Evolutionary conservation across 2,113 vertebrate genomes (phyloP).

Genomic region (rat (Rattus norvegicus)): GRCr8 NC_086022.1:178595501-178596000

Average conservation of each 20-base stretch:
- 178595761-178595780: too few species aligned
- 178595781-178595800: too few species aligned
- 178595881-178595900: conserved; percentile 58
- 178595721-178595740: not conserved
- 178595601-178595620: too few species aligned
- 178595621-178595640: not conserved
- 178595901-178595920: conserved; percentile 72
- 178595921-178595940: conserved; percentile 74
- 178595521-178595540: not conserved
- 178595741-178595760: not conserved
- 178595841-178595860: not conserved
- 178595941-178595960: conserved; percentile 65
- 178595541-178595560: not conserved
- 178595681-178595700: not conserved
- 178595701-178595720: not conserved
- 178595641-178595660: not conserved
- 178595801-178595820: not conserved
- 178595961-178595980: conserved; percentile 52
- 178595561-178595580: not conserved
- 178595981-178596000: conserved; percentile 73
- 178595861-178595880: conserved; percentile 69
- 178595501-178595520: not conserved
- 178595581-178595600: not conserved
- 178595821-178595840: not conserved
- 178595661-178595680: not conserved